These are phyloP conservation scores for Euclidia mi DNA, from an alignment of 2,888 invertebrate genomes.

Conservation along the genomic window DNA sequence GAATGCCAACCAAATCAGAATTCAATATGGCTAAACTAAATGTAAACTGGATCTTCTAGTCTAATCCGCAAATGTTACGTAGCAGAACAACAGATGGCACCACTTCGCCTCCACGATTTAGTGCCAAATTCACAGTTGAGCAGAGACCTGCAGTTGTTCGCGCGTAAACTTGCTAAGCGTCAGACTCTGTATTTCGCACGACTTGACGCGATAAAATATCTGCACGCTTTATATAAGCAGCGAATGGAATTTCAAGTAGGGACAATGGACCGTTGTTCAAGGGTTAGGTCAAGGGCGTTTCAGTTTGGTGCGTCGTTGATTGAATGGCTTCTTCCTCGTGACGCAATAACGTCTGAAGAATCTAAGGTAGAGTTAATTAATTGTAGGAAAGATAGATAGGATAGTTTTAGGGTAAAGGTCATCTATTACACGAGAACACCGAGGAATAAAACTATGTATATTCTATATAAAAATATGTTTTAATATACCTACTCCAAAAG, in stretches of 20 bases:
- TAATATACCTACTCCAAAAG: too few species aligned
- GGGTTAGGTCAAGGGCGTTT: not conserved
- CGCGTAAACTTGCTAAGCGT: not conserved
- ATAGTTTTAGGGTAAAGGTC: too few species aligned
- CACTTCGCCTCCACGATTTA: not conserved
- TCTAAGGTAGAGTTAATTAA: too few species aligned
- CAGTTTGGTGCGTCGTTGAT: not conserved
- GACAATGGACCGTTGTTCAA: not conserved
- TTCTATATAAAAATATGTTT: too few species aligned
- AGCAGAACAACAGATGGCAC: not conserved
- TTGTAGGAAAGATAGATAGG: too few species aligned
- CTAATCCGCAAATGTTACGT: not conserved
- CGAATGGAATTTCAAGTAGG: not conserved
- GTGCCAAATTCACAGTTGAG: conserved; percentile 1
- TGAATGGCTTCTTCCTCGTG: too few species aligned
- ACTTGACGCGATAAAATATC: conserved; percentile 1
- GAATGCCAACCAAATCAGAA: too few species aligned
- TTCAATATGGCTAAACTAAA: not conserved
- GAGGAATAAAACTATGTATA: too few species aligned
- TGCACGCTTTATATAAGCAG: not conserved
- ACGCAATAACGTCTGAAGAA: too few species aligned
- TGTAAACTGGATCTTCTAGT: not conserved
- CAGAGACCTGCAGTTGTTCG: not conserved
- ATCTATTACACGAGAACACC: too few species aligned
- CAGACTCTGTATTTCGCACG: not conserved